Conservation (phyloP, 2,113 vertebrate species). For the Pelodiscus sinensis region DNA sequence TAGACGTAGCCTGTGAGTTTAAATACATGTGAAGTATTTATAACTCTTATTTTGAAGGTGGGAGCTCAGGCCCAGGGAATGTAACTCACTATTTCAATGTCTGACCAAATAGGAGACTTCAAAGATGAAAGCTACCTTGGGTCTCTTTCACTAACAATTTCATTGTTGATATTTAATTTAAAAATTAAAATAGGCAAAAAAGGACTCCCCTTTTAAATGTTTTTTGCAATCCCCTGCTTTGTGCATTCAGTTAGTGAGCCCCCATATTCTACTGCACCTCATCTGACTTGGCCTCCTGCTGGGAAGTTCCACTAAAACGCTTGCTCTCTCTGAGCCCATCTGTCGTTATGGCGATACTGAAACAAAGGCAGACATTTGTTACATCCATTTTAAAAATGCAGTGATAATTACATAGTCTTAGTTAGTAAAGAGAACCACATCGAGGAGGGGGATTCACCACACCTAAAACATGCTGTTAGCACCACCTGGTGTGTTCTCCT, state of each 20-base stretch:
- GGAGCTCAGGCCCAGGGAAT: neutral
- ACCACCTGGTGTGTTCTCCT: neutral
- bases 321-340: fast-evolving
- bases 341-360: fast-evolving
- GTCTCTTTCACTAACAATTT: neutral
- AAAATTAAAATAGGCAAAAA: neutral
- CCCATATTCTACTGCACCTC: neutral
- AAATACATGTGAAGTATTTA: neutral
- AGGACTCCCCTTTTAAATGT: neutral
- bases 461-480: neutral
- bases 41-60: neutral
- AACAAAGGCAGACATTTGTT: slow-evolving; percentile 2
- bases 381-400: neutral
- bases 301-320: neutral
- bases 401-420: slow-evolving; percentile 23
- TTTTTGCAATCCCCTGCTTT: neutral
- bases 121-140: neutral
- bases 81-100: neutral
- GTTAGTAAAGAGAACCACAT: neutral
- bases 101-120: neutral
- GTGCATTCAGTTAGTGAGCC: neutral
- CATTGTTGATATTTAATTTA: neutral
- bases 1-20: neutral
- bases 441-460: neutral
- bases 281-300: neutral